These are phyloP conservation scores for Dermolepida albohirtum DNA, from an alignment of 2,888 invertebrate genomes.

Conservation along the genomic window DNA sequence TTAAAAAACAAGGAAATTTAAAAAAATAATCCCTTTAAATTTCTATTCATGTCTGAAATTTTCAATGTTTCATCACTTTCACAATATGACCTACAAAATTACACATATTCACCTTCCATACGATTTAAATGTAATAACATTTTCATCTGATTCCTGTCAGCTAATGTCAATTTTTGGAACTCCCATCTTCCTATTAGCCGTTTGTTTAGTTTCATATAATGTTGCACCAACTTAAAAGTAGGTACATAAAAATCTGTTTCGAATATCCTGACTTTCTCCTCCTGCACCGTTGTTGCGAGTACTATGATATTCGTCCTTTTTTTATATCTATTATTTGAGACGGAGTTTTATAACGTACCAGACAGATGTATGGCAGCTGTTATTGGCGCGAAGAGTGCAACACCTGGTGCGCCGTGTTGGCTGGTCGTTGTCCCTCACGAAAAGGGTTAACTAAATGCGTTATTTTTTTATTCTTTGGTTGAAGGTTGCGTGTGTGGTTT, in stretches of 20 bases:
- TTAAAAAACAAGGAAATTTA: no score
- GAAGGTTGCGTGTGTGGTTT: conserved; percentile 17
- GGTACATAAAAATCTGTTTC: no score
- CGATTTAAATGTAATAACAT: no score
- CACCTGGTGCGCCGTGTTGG: conserved; percentile 50
- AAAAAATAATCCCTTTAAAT: no score
- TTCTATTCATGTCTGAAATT: no score
- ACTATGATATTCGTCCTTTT: conserved; percentile 40
- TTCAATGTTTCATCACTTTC: no score
- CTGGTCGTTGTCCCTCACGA: conserved; percentile 22
- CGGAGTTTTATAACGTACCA: conserved; percentile 52
- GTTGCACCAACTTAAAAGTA: no score
- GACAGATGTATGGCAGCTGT: conserved; percentile 60
- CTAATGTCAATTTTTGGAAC: no score
- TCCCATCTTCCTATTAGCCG: no score
- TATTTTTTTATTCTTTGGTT: conserved; percentile 10
- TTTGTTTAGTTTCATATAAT: no score
- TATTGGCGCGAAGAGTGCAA: conserved; percentile 52
- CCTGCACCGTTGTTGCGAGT: background rate
- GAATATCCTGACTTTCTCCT: no score
- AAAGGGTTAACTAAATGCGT: conserved; percentile 31
- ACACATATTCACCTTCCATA: background rate
- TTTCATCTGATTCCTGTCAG: no score
- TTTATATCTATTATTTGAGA: conserved; percentile 3
- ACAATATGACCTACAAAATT: background rate